These are phyloP conservation scores for Oreotrochilus melanogaster DNA, from an alignment of 2,113 vertebrate species.

Conservation along the genomic window DNA sequence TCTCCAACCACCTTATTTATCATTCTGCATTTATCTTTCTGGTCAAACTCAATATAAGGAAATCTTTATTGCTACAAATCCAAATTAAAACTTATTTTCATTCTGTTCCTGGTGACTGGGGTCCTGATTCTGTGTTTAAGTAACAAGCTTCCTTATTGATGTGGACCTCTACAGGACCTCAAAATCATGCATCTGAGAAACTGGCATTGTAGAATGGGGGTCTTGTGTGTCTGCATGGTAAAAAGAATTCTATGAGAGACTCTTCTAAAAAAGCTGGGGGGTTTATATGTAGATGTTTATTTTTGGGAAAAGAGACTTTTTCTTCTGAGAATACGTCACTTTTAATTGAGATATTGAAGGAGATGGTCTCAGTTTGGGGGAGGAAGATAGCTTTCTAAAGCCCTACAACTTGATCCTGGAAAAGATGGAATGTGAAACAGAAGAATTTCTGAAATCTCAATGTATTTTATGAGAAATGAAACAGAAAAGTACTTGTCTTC, in stretches of 20 bases:
- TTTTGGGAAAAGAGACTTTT: background rate
- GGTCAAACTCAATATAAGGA: background rate
- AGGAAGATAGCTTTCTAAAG: background rate
- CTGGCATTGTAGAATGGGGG: fast-evolving
- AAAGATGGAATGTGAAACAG: background rate
- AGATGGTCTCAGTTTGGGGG: background rate
- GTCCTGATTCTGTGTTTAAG: background rate
- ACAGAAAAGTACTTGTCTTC: background rate
- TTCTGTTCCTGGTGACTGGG: background rate
- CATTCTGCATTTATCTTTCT: background rate
- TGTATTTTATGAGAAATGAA: background rate
- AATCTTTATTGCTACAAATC: background rate
- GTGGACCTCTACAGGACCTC: background rate
- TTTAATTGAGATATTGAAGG: background rate
- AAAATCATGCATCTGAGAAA: background rate
- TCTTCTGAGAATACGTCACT: background rate
- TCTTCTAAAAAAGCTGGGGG: background rate
- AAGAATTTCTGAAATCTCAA: background rate
- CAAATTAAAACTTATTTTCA: background rate
- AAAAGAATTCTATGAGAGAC: background rate
- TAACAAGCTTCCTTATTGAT: background rate
- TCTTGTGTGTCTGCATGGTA: background rate
- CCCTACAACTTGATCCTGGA: background rate
- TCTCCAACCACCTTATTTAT: background rate
- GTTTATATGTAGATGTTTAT: background rate